These are phyloP conservation scores for Phoebastria nigripes DNA, from an alignment of 2,797 vertebrate species.

Conservation along the genomic window DNA sequence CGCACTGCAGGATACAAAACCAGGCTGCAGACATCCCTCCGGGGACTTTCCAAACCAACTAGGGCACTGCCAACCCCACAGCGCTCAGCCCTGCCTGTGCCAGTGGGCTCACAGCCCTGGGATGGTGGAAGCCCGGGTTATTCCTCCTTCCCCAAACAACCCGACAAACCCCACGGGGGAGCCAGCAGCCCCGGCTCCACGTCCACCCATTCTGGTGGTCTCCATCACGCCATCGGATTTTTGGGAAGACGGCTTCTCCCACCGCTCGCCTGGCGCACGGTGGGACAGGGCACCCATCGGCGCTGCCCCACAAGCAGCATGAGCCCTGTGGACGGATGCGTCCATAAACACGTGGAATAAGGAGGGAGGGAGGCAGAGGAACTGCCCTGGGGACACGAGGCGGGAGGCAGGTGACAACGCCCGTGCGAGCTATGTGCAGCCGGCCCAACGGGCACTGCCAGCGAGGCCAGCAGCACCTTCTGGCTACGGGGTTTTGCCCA, in stretches of 20 bases:
- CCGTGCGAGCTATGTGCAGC: neutral
- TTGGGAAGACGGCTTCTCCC: neutral
- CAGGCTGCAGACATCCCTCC: neutral
- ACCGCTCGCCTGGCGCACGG: fast-evolving
- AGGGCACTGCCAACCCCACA: neutral
- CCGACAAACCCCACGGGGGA: neutral
- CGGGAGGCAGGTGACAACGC: neutral
- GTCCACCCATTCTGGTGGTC: fast-evolving
- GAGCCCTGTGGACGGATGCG: fast-evolving
- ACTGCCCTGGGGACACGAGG: neutral
- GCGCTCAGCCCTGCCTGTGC: neutral
- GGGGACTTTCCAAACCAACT: neutral
- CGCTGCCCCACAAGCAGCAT: fast-evolving
- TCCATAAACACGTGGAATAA: neutral
- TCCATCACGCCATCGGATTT: fast-evolving
- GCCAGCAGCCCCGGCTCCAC: fast-evolving
- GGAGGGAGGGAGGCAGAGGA: neutral
- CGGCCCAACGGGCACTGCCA: neutral
- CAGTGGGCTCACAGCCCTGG: neutral
- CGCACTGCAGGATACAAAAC: neutral
- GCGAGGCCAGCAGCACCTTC: fast-evolving
- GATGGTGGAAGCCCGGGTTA: neutral
- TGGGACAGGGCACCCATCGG: neutral
- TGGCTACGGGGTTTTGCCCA: neutral
- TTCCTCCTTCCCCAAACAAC: neutral